phyloP scores from a whole-genome alignment of 2,797 vertebrate genomes.

The Poeciliopsis paucimaculata region DNA sequence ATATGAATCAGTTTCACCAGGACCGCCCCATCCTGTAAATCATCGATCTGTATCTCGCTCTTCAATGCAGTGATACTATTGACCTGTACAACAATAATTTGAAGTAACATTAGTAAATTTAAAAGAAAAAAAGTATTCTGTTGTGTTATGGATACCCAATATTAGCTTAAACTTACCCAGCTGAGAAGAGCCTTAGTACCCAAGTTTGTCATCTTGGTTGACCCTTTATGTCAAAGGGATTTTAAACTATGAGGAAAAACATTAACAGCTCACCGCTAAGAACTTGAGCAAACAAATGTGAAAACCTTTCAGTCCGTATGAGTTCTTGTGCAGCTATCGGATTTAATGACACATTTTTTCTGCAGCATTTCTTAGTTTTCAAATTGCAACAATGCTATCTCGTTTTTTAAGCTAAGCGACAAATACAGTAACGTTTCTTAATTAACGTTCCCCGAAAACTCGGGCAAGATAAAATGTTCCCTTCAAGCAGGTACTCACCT shows the following conservation, averaged over 20 bases:
- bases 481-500: not conserved
- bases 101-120: not conserved
- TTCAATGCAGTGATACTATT: conserved; percentile 80
- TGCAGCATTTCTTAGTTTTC: not conserved
- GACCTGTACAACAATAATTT: conserved; percentile 72
- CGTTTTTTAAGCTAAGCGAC: not conserved
- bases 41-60: conserved; percentile 59
- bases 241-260: conserved; percentile 30
- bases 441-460: not conserved
- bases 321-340: not conserved
- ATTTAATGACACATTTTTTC: not conserved
- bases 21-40: conserved; percentile 84
- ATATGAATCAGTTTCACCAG: conserved; percentile 83
- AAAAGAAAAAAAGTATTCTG: not conserved
- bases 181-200: conserved; percentile 67
- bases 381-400: not conserved
- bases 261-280: not conserved
- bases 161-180: conserved; percentile 60
- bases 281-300: not conserved
- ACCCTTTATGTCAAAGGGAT: conserved; percentile 37
- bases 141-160: not conserved
- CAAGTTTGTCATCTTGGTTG: conserved; percentile 55
- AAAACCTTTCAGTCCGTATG: not conserved
- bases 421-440: no score
- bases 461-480: not conserved